These are phyloP conservation scores for Pristionchus entomophagus DNA, from an alignment of 2,888 invertebrate genomes.

Conservation along the genomic window DNA sequence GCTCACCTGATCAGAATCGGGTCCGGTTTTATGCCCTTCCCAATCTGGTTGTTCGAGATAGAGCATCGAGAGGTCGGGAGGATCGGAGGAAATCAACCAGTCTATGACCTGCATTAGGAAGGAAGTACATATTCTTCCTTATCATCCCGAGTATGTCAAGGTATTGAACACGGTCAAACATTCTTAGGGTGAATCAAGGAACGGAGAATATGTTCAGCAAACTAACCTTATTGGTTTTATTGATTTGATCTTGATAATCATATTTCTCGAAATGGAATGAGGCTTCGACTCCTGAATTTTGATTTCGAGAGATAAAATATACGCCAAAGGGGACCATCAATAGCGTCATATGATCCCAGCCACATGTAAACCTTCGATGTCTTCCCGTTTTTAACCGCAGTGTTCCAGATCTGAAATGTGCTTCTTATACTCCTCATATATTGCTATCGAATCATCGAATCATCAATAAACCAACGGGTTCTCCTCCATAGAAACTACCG, in stretches of 20 bases:
- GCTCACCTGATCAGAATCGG: neutral
- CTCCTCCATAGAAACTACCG: neutral
- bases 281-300: neutral
- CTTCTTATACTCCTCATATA: no score
- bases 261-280: neutral
- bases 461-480: constrained; percentile 31
- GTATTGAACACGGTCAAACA: no score
- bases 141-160: neutral
- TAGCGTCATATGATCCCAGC: constrained; percentile 14
- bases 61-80: constrained; percentile 40
- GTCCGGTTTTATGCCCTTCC: neutral
- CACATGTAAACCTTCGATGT: neutral
- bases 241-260: neutral
- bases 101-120: neutral
- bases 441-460: no score
- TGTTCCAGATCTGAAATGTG: constrained; percentile 39
- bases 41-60: constrained; percentile 22
- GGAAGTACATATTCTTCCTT: neutral
- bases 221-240: neutral
- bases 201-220: no score
- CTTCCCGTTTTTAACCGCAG: constrained; percentile 31
- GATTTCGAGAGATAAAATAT: neutral
- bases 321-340: constrained; percentile 15
- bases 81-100: neutral
- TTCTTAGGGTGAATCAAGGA: no score